Conservation (phyloP, 30 jellyfish, hydroid and myxozoan species). For the Calvadosia cruxmelitensis region DNA sequence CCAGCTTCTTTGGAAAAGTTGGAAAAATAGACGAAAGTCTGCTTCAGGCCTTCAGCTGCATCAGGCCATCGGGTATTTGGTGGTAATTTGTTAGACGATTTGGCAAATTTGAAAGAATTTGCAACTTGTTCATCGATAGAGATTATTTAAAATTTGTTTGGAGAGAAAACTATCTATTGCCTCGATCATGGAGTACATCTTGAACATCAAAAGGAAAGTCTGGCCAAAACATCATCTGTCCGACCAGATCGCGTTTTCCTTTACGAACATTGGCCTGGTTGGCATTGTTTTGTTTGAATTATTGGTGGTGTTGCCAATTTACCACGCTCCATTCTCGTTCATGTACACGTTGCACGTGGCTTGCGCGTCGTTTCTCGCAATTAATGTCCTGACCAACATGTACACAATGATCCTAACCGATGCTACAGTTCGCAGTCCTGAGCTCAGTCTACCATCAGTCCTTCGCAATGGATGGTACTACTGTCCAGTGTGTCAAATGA, state of each 20-base stretch:
- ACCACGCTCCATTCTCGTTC: conserved; percentile 48
- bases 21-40: too few species aligned
- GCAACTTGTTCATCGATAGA: too few species aligned
- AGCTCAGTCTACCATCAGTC: conserved; percentile 67
- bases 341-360: conserved; percentile 46
- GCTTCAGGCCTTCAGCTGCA: too few species aligned
- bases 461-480: conserved; percentile 68
- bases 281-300: conserved; percentile 46
- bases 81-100: too few species aligned
- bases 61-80: too few species aligned
- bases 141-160: too few species aligned
- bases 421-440: conserved; percentile 34
- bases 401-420: conserved; percentile 48
- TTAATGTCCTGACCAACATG: conserved; percentile 56
- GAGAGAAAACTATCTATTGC: too few species aligned
- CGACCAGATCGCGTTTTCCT: conserved; percentile 68
- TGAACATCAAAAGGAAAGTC: conserved; percentile 11
- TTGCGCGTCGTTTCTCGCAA: conserved; percentile 39
- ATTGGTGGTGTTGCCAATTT: conserved; percentile 63
- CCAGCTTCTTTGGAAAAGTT: too few species aligned
- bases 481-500: conserved; percentile 73
- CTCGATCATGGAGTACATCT: too few species aligned
- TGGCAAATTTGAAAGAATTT: too few species aligned
- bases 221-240: conserved; percentile 57
- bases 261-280: conserved; percentile 63